Base-by-base conservation (phyloP, 2,888 invertebrate genomes). In the Nematopogon swammerdamellus region DNA sequence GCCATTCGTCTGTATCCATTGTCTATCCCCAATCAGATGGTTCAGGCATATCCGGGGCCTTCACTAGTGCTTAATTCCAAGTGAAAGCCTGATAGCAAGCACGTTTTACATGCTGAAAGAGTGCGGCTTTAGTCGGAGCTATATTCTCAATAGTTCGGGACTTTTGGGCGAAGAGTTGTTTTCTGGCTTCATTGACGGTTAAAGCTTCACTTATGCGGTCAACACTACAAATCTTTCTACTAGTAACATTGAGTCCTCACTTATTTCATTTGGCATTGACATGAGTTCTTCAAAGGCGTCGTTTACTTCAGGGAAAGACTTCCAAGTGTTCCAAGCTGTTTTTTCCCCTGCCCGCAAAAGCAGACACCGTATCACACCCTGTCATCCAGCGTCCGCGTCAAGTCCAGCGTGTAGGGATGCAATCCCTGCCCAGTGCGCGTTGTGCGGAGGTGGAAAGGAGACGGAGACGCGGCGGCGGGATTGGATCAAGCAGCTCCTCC, bases 21-120 rank as follows among this genome's bases (percentile, higher is more conserved):
- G 45, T 45, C 18, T 4, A 18, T 45, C 45, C 45, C 45, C 16
- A 45, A 45, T 45, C 45, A 45, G 45, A 18, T 45, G 45, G 45
- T 45, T 45, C 45, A 45, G 45, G 45, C 18, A 45, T 18, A 45
- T 18, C 45, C 19, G 17, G 45, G 19, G 45, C 25, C 8, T 25
- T 25, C 25, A 25, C 25, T 25, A 25, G 25, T 25, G 25, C 25
- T 25, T 25, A 8, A 25, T 25, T 25, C 25, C 18, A 45, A 45
- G 18, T 45, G 18, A 45, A 16, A 18, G 45, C 18, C 45, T 45
- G 45, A 45, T 45, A 45, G 45, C 45, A 45, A 45, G 18, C 18
- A 11, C 16, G 45, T 45, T 45, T 45, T 18, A 45, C 45, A 45
- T 45, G 45, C 19, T 45, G 45, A 17, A 45, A 20, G 14, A 19